Conservation (phyloP, 2,797 vertebrate species). For the Crocodylus rhombifer region DNA sequence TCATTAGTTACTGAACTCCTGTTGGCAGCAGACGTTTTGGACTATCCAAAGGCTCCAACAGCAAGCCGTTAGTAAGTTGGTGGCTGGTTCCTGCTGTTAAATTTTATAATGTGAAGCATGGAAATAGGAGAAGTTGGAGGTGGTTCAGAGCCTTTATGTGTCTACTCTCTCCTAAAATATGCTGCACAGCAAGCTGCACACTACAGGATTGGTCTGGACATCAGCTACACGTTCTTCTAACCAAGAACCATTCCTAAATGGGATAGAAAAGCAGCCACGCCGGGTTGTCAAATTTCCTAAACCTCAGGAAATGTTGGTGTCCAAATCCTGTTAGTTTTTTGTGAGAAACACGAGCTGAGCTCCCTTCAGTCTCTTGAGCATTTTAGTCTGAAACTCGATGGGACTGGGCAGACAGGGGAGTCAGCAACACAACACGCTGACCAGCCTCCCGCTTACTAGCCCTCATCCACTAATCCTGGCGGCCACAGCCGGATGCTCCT, state of each 20-base stretch:
- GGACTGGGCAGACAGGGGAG: background rate
- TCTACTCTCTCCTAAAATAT: background rate
- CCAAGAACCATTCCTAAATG: background rate
- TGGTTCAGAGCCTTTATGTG: background rate
- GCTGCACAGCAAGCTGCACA: background rate
- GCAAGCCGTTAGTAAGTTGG: background rate
- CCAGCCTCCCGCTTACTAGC: background rate
- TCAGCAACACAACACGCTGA: background rate
- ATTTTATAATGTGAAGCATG: fast-evolving
- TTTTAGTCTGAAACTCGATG: fast-evolving
- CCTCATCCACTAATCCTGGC: background rate
- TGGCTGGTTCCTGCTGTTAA: background rate
- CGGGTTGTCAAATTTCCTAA: background rate
- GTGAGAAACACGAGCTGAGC: background rate
- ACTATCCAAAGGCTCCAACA: background rate
- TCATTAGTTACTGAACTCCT: background rate
- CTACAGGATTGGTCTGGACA: too few relatives aligned
- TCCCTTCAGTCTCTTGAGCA: background rate
- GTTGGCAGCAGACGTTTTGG: background rate
- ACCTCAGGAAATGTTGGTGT: background rate
- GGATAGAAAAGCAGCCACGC: background rate
- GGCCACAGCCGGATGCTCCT: background rate
- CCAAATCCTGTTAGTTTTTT: background rate
- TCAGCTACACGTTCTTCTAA: background rate
- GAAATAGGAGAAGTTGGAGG: background rate